Conservation (phyloP, 53 echinoderm and acorn worm genomes). For the Antedon mediterranea region DNA sequence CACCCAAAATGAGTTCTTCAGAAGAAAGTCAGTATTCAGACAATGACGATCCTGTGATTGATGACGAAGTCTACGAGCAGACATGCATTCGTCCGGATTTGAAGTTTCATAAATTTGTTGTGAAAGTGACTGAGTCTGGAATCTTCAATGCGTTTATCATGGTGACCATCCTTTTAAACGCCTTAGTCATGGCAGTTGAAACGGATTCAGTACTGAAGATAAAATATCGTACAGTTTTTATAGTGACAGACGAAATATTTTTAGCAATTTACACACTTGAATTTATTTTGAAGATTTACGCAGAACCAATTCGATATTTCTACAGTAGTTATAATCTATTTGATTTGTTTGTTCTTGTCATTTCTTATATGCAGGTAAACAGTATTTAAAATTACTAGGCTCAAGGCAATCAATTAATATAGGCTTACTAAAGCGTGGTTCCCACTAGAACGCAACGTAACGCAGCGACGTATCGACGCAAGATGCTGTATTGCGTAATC, state of each 20-base stretch:
- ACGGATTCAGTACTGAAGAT: constrained; percentile 51
- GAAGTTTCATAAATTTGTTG: constrained; percentile 36
- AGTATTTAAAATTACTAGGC: too few relatives aligned
- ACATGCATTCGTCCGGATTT: constrained; percentile 58
- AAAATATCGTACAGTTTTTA: constrained; percentile 40
- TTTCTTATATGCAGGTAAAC: constrained; percentile 71
- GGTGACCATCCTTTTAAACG: constrained; percentile 79
- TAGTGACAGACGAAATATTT: constrained; percentile 60
- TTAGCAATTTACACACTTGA: constrained; percentile 86
- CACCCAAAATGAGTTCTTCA: not conserved
- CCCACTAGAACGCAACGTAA: too few relatives aligned
- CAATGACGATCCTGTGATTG: constrained; percentile 59
- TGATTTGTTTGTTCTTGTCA: constrained; percentile 66
- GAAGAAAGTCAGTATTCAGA: not conserved
- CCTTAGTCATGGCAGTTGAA: constrained; percentile 80
- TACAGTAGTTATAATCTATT: constrained; percentile 93
- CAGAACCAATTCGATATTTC: constrained; percentile 82
- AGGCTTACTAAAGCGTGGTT: too few relatives aligned
- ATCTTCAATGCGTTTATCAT: constrained; percentile 80
- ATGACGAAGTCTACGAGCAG: constrained; percentile 51
- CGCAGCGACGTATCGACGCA: too few relatives aligned
- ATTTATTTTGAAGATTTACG: constrained; percentile 92
- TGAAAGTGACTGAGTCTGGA: constrained; percentile 55
- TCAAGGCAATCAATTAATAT: not conserved
- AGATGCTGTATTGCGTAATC: too few relatives aligned